phyloP scores from a whole-genome alignment of 1,140 invertebrate genomes.

The Drosophila micromelanica region DNA sequence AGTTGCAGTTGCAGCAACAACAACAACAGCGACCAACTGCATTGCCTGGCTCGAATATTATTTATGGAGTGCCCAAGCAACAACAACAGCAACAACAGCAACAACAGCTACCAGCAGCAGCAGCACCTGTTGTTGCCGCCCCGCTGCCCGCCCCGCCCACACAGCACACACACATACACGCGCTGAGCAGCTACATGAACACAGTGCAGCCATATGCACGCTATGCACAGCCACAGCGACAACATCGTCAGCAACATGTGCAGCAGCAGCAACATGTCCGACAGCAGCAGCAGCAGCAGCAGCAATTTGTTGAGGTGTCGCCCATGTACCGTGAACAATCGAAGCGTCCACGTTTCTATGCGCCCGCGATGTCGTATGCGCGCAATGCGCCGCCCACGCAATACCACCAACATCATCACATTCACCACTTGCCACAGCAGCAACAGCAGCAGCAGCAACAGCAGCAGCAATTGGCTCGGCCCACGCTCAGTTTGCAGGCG shows the following conservation, averaged over 20 bases:
- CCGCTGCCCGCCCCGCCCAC: slow-evolving; percentile 54
- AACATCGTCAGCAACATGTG: slow-evolving; percentile 11
- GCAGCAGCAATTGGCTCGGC: slow-evolving; percentile 9
- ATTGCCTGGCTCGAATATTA: slow-evolving; percentile 8
- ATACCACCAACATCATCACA: slow-evolving; percentile 28
- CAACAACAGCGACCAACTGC: slow-evolving; percentile 29
- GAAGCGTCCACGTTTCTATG: slow-evolving; percentile 68
- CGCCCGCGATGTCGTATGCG: slow-evolving; percentile 65
- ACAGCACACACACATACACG: slow-evolving; percentile 62
- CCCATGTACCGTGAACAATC: slow-evolving; percentile 77
- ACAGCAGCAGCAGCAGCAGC: slow-evolving; percentile 34
- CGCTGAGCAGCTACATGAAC: slow-evolving; percentile 74
- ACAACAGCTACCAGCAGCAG: slow-evolving; percentile 4
- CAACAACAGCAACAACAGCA: slow-evolving; percentile 35
- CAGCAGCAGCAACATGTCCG: slow-evolving; percentile 9
- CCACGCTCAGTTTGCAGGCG: slow-evolving; percentile 47
- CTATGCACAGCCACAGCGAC: slow-evolving; percentile 55
- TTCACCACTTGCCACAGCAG: slow-evolving; percentile 19
- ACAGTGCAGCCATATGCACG: slow-evolving; percentile 69
- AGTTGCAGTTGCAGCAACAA: slow-evolving; percentile 30
- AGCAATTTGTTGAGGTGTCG: slow-evolving; percentile 59
- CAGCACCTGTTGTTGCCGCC: slow-evolving; percentile 3
- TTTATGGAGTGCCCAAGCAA: slow-evolving; percentile 50
- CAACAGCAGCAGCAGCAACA: slow-evolving; percentile 38
- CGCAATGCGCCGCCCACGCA: slow-evolving; percentile 47